Conservation (phyloP, 2,888 invertebrate genomes). For the Empis livida region DNA sequence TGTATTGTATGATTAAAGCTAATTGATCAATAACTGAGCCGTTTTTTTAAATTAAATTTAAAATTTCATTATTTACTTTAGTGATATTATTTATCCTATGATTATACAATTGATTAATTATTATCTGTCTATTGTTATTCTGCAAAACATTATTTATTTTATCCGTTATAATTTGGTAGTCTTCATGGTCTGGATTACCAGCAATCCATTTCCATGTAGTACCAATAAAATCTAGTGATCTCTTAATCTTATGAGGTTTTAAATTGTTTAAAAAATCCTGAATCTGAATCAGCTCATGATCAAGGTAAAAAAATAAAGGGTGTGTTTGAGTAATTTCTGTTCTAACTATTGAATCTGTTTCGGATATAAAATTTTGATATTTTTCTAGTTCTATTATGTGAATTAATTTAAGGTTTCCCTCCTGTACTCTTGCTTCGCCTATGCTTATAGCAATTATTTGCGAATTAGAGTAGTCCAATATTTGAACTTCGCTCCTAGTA, state of each 20-base stretch:
- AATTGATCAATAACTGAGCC: background rate
- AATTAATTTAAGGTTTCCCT: slow-evolving; percentile 7
- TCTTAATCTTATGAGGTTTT: slow-evolving; percentile 3
- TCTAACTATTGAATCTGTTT: slow-evolving; percentile 2
- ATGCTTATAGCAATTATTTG: slow-evolving; percentile 6
- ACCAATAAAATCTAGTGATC: slow-evolving; percentile 9
- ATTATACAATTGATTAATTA: slow-evolving; percentile 4
- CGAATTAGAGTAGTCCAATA: slow-evolving; percentile 10
- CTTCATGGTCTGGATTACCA: slow-evolving; percentile 9
- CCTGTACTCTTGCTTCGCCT: slow-evolving; percentile 6
- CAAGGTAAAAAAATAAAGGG: slow-evolving; percentile 5
- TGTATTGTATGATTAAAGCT: slow-evolving; percentile 1
- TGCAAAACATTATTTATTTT: slow-evolving; percentile 4
- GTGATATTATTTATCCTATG: slow-evolving; percentile 6
- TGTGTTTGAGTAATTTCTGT: slow-evolving; percentile 3
- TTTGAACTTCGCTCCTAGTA: slow-evolving; percentile 3
- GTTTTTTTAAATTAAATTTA: background rate
- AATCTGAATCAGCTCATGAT: slow-evolving; percentile 2
- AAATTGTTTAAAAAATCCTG: background rate
- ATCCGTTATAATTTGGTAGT: slow-evolving; percentile 5
- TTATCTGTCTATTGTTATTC: slow-evolving; percentile 3
- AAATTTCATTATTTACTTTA: slow-evolving; percentile 1
- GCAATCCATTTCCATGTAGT: slow-evolving; percentile 8
- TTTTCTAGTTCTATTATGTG: slow-evolving; percentile 7
- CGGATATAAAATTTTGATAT: slow-evolving; percentile 5